These are phyloP conservation scores for Gobio gobio DNA, from an alignment of 2,113 vertebrate species.

Conservation along the genomic window DNA sequence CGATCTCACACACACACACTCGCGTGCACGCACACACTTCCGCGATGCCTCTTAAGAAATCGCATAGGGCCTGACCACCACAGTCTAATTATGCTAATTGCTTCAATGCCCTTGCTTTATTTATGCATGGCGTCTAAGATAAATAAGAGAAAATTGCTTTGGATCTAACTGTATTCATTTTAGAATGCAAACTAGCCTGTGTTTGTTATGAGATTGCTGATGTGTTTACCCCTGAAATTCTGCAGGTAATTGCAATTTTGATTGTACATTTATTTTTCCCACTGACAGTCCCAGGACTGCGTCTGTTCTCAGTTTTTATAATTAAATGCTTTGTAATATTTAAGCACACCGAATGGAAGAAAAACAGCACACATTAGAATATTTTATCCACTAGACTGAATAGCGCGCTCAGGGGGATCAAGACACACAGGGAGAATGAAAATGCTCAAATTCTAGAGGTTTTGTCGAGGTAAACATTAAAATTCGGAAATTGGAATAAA, in stretches of 20 bases:
- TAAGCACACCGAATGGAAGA: constrained; percentile 89
- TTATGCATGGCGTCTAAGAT: constrained; percentile 99
- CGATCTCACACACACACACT: constrained; percentile 13
- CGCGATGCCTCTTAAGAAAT: constrained; percentile 87
- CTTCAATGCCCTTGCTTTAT: constrained; percentile 99
- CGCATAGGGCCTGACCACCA: constrained; percentile 97
- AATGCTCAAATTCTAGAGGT: constrained; percentile 34
- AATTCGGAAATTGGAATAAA: constrained; percentile 57
- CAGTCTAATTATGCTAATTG: constrained; percentile 99
- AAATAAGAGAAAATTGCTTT: constrained; percentile 99
- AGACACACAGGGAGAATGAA: constrained; percentile 45
- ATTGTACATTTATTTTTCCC: constrained; percentile 98
- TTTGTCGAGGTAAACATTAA: constrained; percentile 53
- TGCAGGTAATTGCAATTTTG: constrained; percentile 99
- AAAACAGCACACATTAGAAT: constrained; percentile 86
- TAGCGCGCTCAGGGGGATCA: constrained; percentile 66
- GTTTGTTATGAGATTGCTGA: constrained; percentile 96
- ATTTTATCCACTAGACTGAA: constrained; percentile 84
- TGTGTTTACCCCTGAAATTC: constrained; percentile 99
- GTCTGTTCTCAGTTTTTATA: constrained; percentile 90
- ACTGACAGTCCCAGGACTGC: constrained; percentile 91
- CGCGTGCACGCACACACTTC: constrained; percentile 36
- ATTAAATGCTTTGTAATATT: constrained; percentile 96
- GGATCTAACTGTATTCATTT: constrained; percentile 99
- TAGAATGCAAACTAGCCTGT: constrained; percentile 98